Evolutionary conservation across 2,113 vertebrate genomes (phyloP), one percentile per base, ranked within the genome.

Genomic region (Anarrhichthys ocellatus): DNA sequence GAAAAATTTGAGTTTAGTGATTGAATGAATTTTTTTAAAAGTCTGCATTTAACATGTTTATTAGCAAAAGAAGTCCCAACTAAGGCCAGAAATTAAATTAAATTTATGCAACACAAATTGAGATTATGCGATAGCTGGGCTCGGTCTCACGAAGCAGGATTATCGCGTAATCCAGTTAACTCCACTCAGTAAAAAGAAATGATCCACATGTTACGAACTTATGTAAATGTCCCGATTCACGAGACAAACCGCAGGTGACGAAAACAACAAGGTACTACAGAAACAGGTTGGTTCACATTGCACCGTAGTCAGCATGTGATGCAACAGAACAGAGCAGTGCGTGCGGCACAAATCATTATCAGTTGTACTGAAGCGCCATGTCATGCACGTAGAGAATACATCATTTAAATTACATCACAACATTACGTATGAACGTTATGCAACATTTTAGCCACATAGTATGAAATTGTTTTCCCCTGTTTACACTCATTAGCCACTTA

Each of bases 211-310:
- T 61, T 42, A 13, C 15, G 6, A 20, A 74, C 9, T 46, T 4
- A 44, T 46, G 0, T 29, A 58, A 46, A 76, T 76, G 9, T 36
- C 14, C n/a, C 48, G 44, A 32, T 48, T 18, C 4, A 42, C 1
- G 22, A 82, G 63, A 74, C 24, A 72, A 76, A 61, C 17, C 17
- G 15, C 6, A 20, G 54, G n/a, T 18, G 36, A 9, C 29, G 66
- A 74, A 68, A 38, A 52, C 56, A 79, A 79, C 80, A 69, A 71
- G 29, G 22, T 61, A 29, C 44, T 52, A 14, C 18, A 58, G 77
- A 58, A 85, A 88, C 89, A 72, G 79, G 84, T 82, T 64, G 46
- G 78, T 77, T 74, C 52, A 86, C 83, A 73, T 74, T 58, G 38
- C 29, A 38, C 42, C 14, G 24, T 11, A 44, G 66, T 64, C 24